Evolutionary conservation across 2,888 invertebrate species (phyloP).

Genomic region (Zygogramma bicolorata): DNA sequence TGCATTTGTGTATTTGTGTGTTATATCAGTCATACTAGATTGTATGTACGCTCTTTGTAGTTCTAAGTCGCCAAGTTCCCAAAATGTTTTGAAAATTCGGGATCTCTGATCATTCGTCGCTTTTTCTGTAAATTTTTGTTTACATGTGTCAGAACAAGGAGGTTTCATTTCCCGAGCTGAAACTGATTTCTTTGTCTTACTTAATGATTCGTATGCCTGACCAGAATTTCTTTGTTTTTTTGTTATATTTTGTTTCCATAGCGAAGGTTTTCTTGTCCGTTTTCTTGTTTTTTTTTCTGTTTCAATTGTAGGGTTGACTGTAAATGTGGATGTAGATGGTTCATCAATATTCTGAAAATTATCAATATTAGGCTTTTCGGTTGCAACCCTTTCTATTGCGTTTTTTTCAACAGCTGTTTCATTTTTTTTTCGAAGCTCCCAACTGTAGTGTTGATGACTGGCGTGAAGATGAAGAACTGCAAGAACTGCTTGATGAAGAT

Average conservation of each 20-base stretch:
- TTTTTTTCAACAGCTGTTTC: background rate
- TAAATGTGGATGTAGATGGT: too few relatives aligned
- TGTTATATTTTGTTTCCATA: background rate
- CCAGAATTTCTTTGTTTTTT: background rate
- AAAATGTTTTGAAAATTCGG: background rate
- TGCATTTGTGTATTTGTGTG: background rate
- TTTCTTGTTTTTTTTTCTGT: too few relatives aligned
- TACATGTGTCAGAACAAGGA: background rate
- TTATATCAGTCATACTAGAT: background rate
- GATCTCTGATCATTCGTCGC: background rate
- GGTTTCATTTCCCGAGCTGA: background rate
- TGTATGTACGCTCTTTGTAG: background rate
- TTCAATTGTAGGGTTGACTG: too few relatives aligned
- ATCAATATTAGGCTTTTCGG: too few relatives aligned
- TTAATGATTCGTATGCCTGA: background rate
- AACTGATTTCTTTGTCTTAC: background rate
- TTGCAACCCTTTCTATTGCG: background rate
- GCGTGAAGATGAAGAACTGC: background rate
- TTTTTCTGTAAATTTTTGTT: background rate
- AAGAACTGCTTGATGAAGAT: background rate
- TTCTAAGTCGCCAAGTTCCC: background rate
- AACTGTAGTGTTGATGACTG: background rate
- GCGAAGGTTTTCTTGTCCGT: too few relatives aligned
- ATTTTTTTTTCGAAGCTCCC: too few relatives aligned
- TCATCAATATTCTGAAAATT: too few relatives aligned